These are phyloP conservation scores for Drosophila tripunctata DNA, from an alignment of 2,888 invertebrate species.

Conservation along the genomic window DNA sequence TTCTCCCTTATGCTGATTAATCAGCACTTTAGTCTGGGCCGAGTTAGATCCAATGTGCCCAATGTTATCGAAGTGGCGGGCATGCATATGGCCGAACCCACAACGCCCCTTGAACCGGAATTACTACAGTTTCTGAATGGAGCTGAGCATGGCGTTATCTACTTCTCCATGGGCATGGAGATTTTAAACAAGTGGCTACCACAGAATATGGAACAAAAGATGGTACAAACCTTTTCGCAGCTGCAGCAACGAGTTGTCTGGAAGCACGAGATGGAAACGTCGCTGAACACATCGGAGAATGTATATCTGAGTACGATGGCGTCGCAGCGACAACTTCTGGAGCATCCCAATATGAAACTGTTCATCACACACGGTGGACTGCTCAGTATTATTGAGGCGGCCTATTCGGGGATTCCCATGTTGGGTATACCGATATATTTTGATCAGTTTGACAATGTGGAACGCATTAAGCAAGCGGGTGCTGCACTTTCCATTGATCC, in stretches of 20 bases:
- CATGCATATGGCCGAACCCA: conserved; percentile 54
- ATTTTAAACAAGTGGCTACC: conserved; percentile 55
- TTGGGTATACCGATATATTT: conserved; percentile 84
- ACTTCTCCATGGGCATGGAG: conserved; percentile 74
- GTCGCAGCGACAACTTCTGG: conserved; percentile 82
- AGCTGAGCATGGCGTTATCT: conserved; percentile 68
- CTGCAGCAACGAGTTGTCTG: conserved; percentile 70
- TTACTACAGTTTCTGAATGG: conserved; percentile 64
- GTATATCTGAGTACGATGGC: conserved; percentile 75
- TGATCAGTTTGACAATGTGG: conserved; percentile 85
- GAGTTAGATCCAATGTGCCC: conserved; percentile 64
- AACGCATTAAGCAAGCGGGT: conserved; percentile 60
- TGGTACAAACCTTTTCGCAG: conserved; percentile 48
- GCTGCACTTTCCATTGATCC: conserved; percentile 66
- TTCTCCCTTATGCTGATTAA: conserved; percentile 78
- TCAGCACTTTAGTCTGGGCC: conserved; percentile 70
- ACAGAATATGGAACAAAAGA: conserved; percentile 23
- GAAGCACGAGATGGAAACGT: conserved; percentile 51
- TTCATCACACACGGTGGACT: conserved; percentile 84
- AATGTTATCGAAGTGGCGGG: conserved; percentile 76
- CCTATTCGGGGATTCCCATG: conserved; percentile 83
- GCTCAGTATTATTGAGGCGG: conserved; percentile 83
- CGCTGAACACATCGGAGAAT: conserved; percentile 63
- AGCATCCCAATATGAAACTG: conserved; percentile 83
- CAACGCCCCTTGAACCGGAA: conserved; percentile 21